Base-by-base conservation (phyloP, 2,888 invertebrate species). In the Drosophila mettleri region DNA sequence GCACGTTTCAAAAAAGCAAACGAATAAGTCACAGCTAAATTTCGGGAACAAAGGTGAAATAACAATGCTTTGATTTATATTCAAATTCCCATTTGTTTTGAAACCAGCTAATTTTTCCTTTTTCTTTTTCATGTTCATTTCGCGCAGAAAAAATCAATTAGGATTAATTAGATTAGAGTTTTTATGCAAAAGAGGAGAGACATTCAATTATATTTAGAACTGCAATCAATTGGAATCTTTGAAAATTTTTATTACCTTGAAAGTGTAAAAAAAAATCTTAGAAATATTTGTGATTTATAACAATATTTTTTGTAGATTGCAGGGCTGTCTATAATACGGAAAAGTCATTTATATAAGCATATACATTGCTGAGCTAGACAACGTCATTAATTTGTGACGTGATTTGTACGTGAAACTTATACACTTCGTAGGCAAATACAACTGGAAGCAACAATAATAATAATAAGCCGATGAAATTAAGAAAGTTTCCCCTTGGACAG, bases 401-500 rank as follows among this genome's bases (percentile, higher is more conserved):
- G 84, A 67, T 79, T 73, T 86, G 58, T 61, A 46, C 33, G 16
- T 29, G 55, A 51, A 16, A 53, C 81, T 71, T 71, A 83, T 87
- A 62, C 69, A 57, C 53, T 61, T 27, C 58, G 36, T 41, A 1
- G 49, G 7, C 31, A 39, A 48, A 12, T 57, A 39, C 16, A 61
- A 43, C 57, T 64, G 52, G 27, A 48, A n/a, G 36, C 58, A 31
- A 5, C 24, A n/a, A 52, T 27, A 52, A 51, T 36, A 36, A 52
- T 27, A 36, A 48, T 48, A 20, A 48, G 33, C 22, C 29, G 41
- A 79, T 72, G 69, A 72, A 88, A 80, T 88, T 86, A 81, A 70
- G 61, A 78, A 85, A 88, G 74, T 87, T 84, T 70, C 46, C 52
- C 43, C 48, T 9, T 58, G 68, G 59, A 36, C 67, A 71, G 80